These are phyloP conservation scores for Echeneis naucrates DNA, from an alignment of 2,797 vertebrate genomes.

Conservation along the genomic window DNA sequence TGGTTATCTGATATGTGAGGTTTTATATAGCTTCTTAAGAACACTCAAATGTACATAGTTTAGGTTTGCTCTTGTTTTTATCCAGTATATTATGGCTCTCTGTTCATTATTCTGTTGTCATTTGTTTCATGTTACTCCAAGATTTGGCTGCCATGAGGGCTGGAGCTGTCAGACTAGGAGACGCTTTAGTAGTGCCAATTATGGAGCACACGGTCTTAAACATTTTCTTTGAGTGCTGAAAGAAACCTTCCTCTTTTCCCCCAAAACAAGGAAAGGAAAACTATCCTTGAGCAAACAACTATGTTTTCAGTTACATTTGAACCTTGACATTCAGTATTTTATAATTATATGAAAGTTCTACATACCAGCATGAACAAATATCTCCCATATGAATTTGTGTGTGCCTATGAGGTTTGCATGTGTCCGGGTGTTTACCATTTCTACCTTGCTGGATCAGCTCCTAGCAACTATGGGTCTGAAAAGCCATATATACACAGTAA, in stretches of 20 bases:
- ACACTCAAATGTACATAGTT: slow-evolving; percentile 21
- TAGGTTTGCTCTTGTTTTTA: slow-evolving; percentile 26
- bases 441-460: slow-evolving; percentile 73
- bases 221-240: slow-evolving; percentile 29
- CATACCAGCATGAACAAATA: slow-evolving; percentile 42
- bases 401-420: slow-evolving; percentile 61
- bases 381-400: slow-evolving; percentile 46
- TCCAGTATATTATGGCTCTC: slow-evolving; percentile 21
- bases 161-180: slow-evolving; percentile 6
- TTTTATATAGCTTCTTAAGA: slow-evolving; percentile 47
- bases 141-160: slow-evolving; percentile 14
- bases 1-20: slow-evolving; percentile 76
- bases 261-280: slow-evolving; percentile 18
- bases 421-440: slow-evolving; percentile 70
- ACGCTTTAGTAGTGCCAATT: slow-evolving; percentile 27
- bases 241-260: slow-evolving; percentile 30
- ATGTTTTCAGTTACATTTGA: not conserved
- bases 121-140: slow-evolving; percentile 49
- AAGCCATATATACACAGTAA: slow-evolving; percentile 73
- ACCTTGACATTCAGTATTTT: slow-evolving; percentile 1
- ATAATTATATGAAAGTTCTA: not conserved
- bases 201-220: slow-evolving; percentile 26
- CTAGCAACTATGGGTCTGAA: slow-evolving; percentile 78
- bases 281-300: not conserved
- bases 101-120: slow-evolving; percentile 9